Percentiles rank a stretch among this genome's conserved stretches.
phyloP scores from a whole-genome alignment of 2,113 vertebrate species.

The Manacus vitellinus region DNA sequence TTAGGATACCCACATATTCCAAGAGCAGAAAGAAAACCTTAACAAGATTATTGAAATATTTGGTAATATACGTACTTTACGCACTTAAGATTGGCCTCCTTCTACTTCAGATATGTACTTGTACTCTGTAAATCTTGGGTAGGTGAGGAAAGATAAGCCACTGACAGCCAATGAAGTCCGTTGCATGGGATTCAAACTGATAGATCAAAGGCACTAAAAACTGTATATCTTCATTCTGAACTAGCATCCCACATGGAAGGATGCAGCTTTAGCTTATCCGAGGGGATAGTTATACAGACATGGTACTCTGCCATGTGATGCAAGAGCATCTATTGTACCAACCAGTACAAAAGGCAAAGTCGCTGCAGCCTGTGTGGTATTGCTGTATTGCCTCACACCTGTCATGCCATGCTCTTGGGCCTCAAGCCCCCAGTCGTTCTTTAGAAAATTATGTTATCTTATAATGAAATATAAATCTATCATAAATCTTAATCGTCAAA shows the following conservation, averaged over 20 bases:
- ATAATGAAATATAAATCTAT: background rate
- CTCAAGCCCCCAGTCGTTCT: rapidly evolving
- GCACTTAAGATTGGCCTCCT: background rate
- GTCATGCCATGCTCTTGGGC: background rate
- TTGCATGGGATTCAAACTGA: background rate
- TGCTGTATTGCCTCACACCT: background rate
- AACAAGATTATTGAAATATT: background rate
- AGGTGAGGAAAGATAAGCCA: no score
- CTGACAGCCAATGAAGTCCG: no score
- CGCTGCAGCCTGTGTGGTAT: rapidly evolving
- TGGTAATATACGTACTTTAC: background rate
- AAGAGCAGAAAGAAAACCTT: background rate
- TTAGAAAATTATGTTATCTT: background rate
- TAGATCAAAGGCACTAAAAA: background rate
- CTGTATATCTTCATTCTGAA: rapidly evolving
- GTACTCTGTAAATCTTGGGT: background rate
- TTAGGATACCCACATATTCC: background rate
- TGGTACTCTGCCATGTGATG: background rate
- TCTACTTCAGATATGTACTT: rapidly evolving
- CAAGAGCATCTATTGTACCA: background rate
- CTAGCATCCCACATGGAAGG: background rate
- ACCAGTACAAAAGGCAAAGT: background rate
- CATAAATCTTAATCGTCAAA: background rate
- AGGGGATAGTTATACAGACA: background rate
- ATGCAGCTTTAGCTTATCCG: background rate